Base-by-base conservation (phyloP, 2,113 vertebrate species). In the Tragelaphus imberbis region DNA sequence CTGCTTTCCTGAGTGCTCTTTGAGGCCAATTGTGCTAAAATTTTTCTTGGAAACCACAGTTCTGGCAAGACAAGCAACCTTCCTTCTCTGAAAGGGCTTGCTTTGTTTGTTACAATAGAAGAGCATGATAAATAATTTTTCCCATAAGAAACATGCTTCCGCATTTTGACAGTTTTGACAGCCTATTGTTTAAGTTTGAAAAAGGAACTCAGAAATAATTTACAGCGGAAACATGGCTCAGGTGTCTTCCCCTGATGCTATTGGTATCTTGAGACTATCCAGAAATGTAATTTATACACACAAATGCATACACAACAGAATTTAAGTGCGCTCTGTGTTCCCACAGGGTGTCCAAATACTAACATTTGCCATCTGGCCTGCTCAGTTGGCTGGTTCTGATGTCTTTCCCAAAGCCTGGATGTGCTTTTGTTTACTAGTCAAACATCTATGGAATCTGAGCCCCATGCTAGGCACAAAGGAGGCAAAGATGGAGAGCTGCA, bases 351-450 rank as follows among this genome's bases (percentile, higher is more conserved):
- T 97, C 81, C 92, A 95, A 98, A 97, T 96, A 96, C 94, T 98
- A 98, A 98, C 71, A 97, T 95, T 98, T 98, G 97, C 98, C 98
- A 98, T 98, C 98, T 98, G 98, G 97, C 96, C 97, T 97, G 28
- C 65, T 98, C 92, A 97, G 93, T 98, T 36, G 95, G 97, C 85
- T 98, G 97, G 65, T 98, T 96, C 97, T 98, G 92, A 98, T 93
- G 94, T 97, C 94, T 91, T 33, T 56, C 36, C 86, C 77, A 88
- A 84, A 36, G 56, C 81, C 93, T 80, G 27, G 17, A 56, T 91
- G 88, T 96, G 61, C 25, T 28, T 96, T 81, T 95, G 82, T 90
- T 98, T 98, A 98, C 79, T 91, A 96, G 93, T 93, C 91, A 95
- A 53, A 84, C 56, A 97, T 44, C 75, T 87, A 65, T 16, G 16